Percentiles rank a stretch among this genome's conserved stretches.
Evolutionary conservation across 2,113 vertebrate species (phyloP).

Genomic region (Oreochromis aureus): DNA sequence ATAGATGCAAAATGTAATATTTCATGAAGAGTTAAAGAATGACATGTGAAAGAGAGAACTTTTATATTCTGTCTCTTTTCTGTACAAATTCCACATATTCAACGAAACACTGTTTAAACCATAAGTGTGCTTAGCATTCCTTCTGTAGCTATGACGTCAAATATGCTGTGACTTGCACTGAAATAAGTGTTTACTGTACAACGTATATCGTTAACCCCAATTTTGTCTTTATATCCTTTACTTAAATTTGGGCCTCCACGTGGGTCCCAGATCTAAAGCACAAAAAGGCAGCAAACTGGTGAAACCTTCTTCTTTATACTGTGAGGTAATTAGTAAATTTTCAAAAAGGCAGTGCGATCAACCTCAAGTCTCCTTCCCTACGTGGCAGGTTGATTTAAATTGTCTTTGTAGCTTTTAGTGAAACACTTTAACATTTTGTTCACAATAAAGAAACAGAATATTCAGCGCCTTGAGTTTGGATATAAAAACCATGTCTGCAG

Average conservation of each 20-base stretch:
- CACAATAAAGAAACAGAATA: not conserved
- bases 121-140: conserved; percentile 75
- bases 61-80: conserved; percentile 53
- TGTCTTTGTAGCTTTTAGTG: not conserved
- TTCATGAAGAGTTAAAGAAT: conserved; percentile 37
- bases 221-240: conserved; percentile 13
- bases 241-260: not conserved
- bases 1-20: conserved; percentile 33
- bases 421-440: not conserved
- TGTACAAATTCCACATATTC: conserved; percentile 48
- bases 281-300: not conserved
- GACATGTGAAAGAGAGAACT: conserved; percentile 34
- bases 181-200: conserved; percentile 46
- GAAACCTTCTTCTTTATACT: not conserved
- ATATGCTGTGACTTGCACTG: conserved; percentile 61
- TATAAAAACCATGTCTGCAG: not conserved
- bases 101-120: conserved; percentile 68
- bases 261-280: conserved; percentile 29
- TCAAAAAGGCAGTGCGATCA: not conserved
- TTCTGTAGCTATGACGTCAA: conserved; percentile 63
- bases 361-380: not conserved
- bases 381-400: not conserved
- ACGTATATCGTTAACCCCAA: conserved; percentile 25
- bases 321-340: not conserved
- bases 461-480: not conserved